Evolutionary conservation across 2,797 vertebrate genomes (phyloP).

Genomic region (Paguma larvata): DNA sequence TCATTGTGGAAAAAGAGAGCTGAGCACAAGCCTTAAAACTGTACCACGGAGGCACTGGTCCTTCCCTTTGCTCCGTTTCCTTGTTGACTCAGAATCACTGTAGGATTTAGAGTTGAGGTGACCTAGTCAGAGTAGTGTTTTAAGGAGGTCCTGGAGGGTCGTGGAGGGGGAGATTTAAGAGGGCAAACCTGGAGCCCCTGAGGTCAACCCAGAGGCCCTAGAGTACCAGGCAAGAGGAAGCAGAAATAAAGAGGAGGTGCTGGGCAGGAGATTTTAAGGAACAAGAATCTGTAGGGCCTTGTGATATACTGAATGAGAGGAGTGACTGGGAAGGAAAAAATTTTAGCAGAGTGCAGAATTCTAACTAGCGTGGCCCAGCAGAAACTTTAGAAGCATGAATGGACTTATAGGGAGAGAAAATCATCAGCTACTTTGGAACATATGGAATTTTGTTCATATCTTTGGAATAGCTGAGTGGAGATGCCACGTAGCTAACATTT

Average conservation of each 20-base stretch:
- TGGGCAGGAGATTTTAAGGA: neutral
- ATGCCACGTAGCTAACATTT: neutral
- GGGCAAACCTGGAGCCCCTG: neutral
- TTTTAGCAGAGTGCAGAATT: neutral
- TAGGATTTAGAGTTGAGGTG: neutral
- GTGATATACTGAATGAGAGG: neutral
- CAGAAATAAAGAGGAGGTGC: neutral
- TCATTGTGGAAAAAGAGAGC: neutral
- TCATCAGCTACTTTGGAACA: neutral
- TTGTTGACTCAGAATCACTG: neutral
- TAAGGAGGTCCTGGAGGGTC: neutral
- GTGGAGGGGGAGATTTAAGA: neutral
- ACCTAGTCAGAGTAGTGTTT: neutral
- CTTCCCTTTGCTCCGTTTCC: neutral
- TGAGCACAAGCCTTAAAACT: neutral
- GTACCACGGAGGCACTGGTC: neutral
- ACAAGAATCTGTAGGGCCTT: neutral
- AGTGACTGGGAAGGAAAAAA: neutral
- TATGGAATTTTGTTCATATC: neutral
- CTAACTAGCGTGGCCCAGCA: neutral
- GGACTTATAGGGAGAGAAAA: neutral
- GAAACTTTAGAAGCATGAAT: neutral
- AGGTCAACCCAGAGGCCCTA: neutral
- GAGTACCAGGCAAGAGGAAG: neutral
- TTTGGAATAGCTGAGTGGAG: neutral